These are phyloP conservation scores for Malurus cyaneus DNA, from an alignment of 2,113 vertebrate species.

Conservation along the genomic window DNA sequence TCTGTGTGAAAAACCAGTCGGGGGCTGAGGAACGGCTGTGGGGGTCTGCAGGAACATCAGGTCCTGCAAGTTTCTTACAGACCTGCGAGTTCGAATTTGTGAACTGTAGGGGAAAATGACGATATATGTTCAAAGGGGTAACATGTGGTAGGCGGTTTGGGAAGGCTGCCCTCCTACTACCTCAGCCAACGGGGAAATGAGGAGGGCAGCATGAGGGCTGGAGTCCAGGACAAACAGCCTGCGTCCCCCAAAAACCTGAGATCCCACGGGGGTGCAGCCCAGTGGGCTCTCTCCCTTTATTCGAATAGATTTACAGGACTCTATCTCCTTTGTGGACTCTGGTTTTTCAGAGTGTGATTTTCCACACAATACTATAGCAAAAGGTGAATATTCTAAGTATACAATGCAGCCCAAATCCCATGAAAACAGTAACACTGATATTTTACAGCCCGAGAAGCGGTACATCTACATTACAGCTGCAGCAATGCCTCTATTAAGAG, in stretches of 20 bases:
- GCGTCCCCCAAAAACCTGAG: accelerated
- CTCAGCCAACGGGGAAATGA: not conserved
- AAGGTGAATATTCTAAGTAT: not conserved
- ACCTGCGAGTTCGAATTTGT: not conserved
- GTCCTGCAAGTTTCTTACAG: too few species aligned
- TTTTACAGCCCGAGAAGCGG: not conserved
- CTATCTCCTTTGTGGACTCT: not conserved
- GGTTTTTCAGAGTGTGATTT: not conserved
- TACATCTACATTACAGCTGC: not conserved
- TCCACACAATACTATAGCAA: accelerated
- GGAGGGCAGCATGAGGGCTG: accelerated
- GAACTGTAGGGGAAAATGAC: not conserved
- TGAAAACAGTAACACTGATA: not conserved
- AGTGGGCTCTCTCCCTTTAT: not conserved
- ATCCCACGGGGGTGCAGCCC: accelerated
- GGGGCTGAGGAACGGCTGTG: not conserved
- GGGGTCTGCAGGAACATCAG: not conserved
- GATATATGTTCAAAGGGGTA: accelerated
- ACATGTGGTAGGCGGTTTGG: accelerated
- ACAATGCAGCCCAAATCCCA: accelerated
- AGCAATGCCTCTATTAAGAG: not conserved
- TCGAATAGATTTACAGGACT: not conserved
- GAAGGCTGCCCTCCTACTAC: not conserved
- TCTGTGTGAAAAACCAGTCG: accelerated
- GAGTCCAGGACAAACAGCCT: accelerated